phyloP scores from a whole-genome alignment of 1,140 invertebrate genomes.

The Rhynchophorus ferrugineus region DNA sequence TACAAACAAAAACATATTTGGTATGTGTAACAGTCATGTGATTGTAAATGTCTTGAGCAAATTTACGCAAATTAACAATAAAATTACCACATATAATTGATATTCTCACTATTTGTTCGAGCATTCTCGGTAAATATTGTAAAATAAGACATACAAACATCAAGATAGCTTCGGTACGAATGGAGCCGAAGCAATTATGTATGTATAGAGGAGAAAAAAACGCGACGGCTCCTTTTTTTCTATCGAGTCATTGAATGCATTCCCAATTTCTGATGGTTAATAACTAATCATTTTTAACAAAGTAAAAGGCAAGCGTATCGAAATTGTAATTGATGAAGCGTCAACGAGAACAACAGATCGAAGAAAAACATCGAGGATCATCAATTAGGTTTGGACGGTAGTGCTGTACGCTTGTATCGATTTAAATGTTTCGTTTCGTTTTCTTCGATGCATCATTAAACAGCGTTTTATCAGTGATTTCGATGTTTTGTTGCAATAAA shows the following conservation, averaged over 20 bases:
- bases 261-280: conserved; percentile 1
- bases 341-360: conserved; percentile 9
- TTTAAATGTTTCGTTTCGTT: background rate
- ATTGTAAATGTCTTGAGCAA: too few relatives aligned
- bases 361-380: conserved; percentile 9
- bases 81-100: too few relatives aligned
- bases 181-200: too few relatives aligned
- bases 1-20: too few relatives aligned
- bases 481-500: too few relatives aligned
- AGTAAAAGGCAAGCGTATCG: conserved; percentile 17
- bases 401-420: background rate
- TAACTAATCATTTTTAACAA: conserved; percentile 19
- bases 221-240: background rate
- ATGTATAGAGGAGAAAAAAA: too few relatives aligned
- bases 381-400: conserved; percentile 3
- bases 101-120: too few relatives aligned
- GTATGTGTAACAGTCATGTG: too few relatives aligned
- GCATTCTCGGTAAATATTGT: background rate
- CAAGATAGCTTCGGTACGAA: background rate
- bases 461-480: too few relatives aligned
- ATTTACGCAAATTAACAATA: too few relatives aligned
- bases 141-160: background rate
- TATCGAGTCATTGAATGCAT: background rate
- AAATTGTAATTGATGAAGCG: conserved; percentile 15
- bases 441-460: too few relatives aligned